Conservation (phyloP, 2,888 invertebrate species). For the Rugalucina vietnamica region DNA sequence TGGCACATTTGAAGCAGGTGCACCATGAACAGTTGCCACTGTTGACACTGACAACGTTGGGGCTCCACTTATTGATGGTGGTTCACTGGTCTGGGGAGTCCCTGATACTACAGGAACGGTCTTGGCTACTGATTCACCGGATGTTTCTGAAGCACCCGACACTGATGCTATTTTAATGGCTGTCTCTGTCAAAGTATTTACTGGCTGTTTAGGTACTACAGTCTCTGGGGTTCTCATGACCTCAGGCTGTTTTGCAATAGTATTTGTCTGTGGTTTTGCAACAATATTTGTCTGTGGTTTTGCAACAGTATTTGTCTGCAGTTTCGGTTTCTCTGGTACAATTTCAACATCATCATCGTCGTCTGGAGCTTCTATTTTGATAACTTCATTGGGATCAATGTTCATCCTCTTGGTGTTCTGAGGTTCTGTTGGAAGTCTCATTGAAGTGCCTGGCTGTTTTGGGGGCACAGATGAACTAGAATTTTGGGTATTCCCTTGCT, state of each 20-base stretch:
- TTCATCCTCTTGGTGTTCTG: conserved; percentile 5
- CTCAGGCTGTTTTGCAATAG: neutral
- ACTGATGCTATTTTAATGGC: conserved; percentile 9
- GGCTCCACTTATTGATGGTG: neutral
- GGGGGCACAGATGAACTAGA: neutral
- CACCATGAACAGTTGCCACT: neutral
- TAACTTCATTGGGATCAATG: conserved; percentile 38
- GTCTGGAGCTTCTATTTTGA: conserved; percentile 46
- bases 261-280: no score
- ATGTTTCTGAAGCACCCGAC: neutral
- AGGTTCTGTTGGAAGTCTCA: neutral
- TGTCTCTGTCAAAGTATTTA: neutral
- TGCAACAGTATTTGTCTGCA: no score
- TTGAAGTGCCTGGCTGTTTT: conserved; percentile 16
- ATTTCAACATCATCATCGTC: conserved; percentile 45
- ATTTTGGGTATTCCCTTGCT: neutral
- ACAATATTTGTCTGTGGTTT: no score
- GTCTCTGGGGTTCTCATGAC: conserved; percentile 14
- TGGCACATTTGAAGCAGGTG: conserved; percentile 9
- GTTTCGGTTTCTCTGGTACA: no score
- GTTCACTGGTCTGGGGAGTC: neutral
- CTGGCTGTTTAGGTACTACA: neutral
- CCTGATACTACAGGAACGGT: neutral
- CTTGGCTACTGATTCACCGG: neutral
- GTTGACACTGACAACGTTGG: conserved; percentile 23